Base-by-base conservation (phyloP, 2,797 vertebrate genomes). In the Cetoscarus ocellatus region DNA sequence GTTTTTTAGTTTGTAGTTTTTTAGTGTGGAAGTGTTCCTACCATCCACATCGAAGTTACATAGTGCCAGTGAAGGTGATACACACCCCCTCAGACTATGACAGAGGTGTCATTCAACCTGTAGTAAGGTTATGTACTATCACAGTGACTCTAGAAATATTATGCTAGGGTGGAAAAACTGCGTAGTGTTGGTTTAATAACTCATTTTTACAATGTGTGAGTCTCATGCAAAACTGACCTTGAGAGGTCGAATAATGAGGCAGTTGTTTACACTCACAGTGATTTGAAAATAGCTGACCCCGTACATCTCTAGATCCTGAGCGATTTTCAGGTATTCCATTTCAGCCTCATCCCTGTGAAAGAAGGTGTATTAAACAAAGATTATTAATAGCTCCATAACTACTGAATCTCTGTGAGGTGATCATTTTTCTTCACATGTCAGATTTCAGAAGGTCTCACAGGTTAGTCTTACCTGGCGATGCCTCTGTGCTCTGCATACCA, bases 261-360 rank as follows among this genome's bases (percentile, higher is more conserved):
- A 76, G 48, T 15, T 10, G 44, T 62, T 64, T 27, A 67, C 43
- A 95, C 96, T 95, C 92, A 97, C 96, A 71, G 96, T 95, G 58
- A 98, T 96, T 45, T 95, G 93, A 78, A 97, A 98, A 91, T 97
- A 97, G 92, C 96, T 97, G 85, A 98, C 95, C 15, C 96, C 96
- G 9, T 97, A 97, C 96, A 98, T 97, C 82, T 97, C 96, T 75
- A 97, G 94, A 87, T 98, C 96, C 85, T 98, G 96, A 42, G 97
- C 97, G 69, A 97, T 97, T 92, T 98, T 98, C 54, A 97, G 88
- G 77, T 98, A 98, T 82, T 97, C 96, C 96, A 98, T 97, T 88
- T 98, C 96, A 10, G 97, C 97, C 82, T 98, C 96, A 61, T 98
- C 96, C 88, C 96, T 97, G 63, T 13, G 38, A 27, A 44, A 45